Base-by-base conservation (phyloP, 1,140 invertebrate genomes). In the Pseudomyrmex sp. region DNA sequence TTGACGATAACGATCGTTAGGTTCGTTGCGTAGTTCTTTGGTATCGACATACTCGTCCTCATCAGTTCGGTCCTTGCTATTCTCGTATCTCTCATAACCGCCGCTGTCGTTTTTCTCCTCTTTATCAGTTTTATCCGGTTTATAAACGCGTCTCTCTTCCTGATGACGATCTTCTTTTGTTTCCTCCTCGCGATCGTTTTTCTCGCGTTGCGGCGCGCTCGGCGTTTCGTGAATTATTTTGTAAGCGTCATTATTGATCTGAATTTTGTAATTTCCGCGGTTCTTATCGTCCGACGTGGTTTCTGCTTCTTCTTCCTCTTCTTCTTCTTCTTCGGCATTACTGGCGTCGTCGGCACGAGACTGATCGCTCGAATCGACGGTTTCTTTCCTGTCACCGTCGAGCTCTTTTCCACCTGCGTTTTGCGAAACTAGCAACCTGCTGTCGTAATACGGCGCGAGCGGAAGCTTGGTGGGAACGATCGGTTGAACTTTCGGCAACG, bases 91-190 rank as follows among this genome's bases (percentile, higher is more conserved):
- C 46, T 68, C 54, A 0, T 9, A 15, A 10, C 18, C n/a, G 4
- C 18, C n/a, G 4, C 23, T 20, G 0, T 69, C 2, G 44, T 58
- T 70, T 63, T 63, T 75, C 4, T 35, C 59, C 12, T 13, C 65
- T 5, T 83, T 72, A 15, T 86, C 80, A 72, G 70, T 50, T 65
- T 83, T 73, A 2, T 10, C n/a, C 5, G 59, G 26, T 15, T 9
- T 70, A 1, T 74, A 58, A 23, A 61, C 61, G 0, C 20, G 26
- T 2, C 0, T 58, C 12, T 54, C 44, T 0, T 35, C 50, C 0
- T 12, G 44, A 26, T 73, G 23, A 44, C n/a, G 44, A 15, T 74
- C 73, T 18, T 50, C 54, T 7, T 15, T n/a, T 0, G 26, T 2
- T 9, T 8, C 9, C 15, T 46, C 50, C 46, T 62, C 66, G 48